These are phyloP conservation scores for Oceanodroma tethys DNA, from an alignment of 2,113 vertebrate genomes.

Conservation along the genomic window DNA sequence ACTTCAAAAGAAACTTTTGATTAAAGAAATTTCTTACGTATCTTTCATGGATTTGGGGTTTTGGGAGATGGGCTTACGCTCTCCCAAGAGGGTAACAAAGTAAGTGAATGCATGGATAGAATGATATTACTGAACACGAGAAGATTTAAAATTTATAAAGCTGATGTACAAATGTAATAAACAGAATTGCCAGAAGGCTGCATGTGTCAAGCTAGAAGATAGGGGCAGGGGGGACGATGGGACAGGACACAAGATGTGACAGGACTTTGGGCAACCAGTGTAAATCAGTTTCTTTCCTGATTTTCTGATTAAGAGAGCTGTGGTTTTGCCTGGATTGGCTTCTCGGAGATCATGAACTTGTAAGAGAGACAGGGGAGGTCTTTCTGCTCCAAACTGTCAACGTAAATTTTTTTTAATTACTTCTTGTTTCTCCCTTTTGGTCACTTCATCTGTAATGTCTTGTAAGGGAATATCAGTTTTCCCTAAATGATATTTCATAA, in stretches of 20 bases:
- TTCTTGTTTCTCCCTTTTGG: neutral
- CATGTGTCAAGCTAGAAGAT: neutral
- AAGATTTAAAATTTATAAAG: neutral
- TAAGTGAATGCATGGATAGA: neutral
- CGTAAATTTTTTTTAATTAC: neutral
- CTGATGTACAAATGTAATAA: neutral
- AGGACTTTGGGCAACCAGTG: neutral
- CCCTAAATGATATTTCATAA: neutral
- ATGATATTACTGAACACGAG: neutral
- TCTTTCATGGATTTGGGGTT: neutral
- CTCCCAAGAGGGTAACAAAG: neutral
- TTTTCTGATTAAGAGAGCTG: neutral
- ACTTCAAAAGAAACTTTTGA: neutral
- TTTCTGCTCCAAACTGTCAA: neutral
- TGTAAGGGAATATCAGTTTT: neutral
- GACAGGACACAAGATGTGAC: neutral
- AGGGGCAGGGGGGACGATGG: fast-evolving
- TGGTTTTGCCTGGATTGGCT: neutral
- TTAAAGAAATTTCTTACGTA: neutral
- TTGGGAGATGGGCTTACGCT: neutral
- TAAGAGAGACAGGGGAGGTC: neutral
- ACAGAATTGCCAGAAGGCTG: neutral
- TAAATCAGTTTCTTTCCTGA: neutral
- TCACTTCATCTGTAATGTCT: neutral
- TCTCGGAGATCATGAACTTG: neutral